Conservation (phyloP, 2,888 invertebrate genomes). For the Tipula lateralis region DNA sequence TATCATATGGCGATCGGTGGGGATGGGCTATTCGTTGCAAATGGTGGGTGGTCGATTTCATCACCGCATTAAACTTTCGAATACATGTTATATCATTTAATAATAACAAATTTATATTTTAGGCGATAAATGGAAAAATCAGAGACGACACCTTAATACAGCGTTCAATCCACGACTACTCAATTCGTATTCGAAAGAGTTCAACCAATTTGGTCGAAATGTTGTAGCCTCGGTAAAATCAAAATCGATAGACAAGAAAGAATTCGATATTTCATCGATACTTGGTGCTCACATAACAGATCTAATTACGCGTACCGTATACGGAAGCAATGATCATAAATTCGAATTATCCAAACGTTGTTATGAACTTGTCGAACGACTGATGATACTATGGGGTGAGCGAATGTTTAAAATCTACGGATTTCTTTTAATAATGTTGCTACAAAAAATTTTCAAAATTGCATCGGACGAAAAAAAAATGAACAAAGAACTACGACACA, state of each 20-base stretch:
- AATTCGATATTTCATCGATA: neutral
- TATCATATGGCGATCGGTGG: neutral
- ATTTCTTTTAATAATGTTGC: neutral
- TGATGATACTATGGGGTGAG: neutral
- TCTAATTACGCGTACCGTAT: neutral
- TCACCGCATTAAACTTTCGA: neutral
- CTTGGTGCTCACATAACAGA: neutral
- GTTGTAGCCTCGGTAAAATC: neutral
- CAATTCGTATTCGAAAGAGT: neutral
- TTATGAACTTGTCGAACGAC: neutral
- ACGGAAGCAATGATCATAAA: neutral
- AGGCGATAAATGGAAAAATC: constrained; percentile 13
- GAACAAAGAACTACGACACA: neutral
- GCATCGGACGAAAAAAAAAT: neutral
- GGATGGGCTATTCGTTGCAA: neutral
- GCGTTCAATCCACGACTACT: neutral
- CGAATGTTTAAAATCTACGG: neutral
- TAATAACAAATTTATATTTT: neutral
- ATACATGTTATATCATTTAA: neutral
- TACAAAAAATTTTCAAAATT: neutral
- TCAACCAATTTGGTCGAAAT: neutral
- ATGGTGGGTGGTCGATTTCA: neutral
- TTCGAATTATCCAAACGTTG: neutral
- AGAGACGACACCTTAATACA: neutral
- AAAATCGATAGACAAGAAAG: neutral